Evolutionary conservation across 2,888 invertebrate genomes (phyloP).

Genomic region (Rotaria socialis): DNA sequence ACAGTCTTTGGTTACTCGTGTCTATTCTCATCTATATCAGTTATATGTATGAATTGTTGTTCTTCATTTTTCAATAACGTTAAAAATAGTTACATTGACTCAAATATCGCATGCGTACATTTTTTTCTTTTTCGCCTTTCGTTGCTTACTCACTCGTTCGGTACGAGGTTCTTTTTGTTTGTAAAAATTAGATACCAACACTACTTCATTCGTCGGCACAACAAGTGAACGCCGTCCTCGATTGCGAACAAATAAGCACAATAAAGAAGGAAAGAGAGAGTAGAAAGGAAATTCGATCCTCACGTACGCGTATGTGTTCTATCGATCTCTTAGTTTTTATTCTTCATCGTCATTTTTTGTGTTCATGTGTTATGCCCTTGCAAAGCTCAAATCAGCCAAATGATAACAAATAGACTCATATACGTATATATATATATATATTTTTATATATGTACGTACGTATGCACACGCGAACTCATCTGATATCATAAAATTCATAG

Average conservation of each 20-base stretch:
- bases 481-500: background rate
- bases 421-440: background rate
- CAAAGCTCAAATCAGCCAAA: slow-evolving; percentile 4
- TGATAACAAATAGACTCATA: background rate
- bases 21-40: background rate
- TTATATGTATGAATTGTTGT: background rate
- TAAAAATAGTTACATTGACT: background rate
- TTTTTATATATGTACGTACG: background rate
- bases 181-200: slow-evolving; percentile 23
- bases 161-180: background rate
- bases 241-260: slow-evolving; percentile 16
- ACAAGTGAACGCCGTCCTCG: slow-evolving; percentile 7
- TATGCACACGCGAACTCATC: background rate
- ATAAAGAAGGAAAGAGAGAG: background rate
- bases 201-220: slow-evolving; percentile 13
- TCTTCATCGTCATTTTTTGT: background rate
- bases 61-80: slow-evolving; percentile 19
- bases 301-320: background rate
- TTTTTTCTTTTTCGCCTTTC: background rate
- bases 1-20: background rate
- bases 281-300: slow-evolving; percentile 18
- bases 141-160: background rate
- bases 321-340: slow-evolving; percentile 14
- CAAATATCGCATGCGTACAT: background rate
- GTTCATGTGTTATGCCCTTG: background rate